phyloP scores from a whole-genome alignment of 2,888 invertebrate genomes.

The Merodon equestris region DNA sequence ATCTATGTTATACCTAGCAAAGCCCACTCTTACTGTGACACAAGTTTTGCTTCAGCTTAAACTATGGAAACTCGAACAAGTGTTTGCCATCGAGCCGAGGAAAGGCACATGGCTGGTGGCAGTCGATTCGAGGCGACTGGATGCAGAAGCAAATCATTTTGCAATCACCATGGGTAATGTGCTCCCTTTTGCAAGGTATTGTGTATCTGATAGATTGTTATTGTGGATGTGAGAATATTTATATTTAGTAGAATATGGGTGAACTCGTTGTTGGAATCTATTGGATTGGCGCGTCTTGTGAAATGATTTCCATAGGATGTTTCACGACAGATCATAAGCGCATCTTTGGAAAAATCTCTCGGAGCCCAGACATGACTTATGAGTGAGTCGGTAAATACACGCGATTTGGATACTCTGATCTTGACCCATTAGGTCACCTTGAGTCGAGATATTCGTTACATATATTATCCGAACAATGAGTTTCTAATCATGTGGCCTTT shows the following conservation, averaged over 20 bases:
- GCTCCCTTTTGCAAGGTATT: slow-evolving; percentile 64
- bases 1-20: too few relatives aligned
- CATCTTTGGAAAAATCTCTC: too few relatives aligned
- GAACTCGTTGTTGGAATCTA: too few relatives aligned
- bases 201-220: slow-evolving; percentile 61
- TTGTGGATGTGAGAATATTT: slow-evolving; percentile 41
- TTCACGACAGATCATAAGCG: too few relatives aligned
- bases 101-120: slow-evolving; percentile 11
- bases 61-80: slow-evolving; percentile 55
- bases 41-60: slow-evolving; percentile 30
- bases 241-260: slow-evolving; percentile 1
- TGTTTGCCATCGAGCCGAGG: slow-evolving; percentile 36
- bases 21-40: slow-evolving; percentile 37
- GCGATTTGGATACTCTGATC: neutral
- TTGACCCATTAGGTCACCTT: too few relatives aligned
- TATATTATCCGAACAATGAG: too few relatives aligned
- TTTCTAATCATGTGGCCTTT: too few relatives aligned
- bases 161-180: slow-evolving; percentile 53
- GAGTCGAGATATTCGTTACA: too few relatives aligned
- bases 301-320: too few relatives aligned
- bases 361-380: too few relatives aligned
- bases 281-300: too few relatives aligned
- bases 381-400: too few relatives aligned
- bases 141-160: slow-evolving; percentile 56
- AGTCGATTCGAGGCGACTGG: slow-evolving; percentile 45